Evolutionary conservation across 2,113 vertebrate species (phyloP), one percentile per base, ranked within the genome.

Genomic region (Gambusia holbrooki): DNA sequence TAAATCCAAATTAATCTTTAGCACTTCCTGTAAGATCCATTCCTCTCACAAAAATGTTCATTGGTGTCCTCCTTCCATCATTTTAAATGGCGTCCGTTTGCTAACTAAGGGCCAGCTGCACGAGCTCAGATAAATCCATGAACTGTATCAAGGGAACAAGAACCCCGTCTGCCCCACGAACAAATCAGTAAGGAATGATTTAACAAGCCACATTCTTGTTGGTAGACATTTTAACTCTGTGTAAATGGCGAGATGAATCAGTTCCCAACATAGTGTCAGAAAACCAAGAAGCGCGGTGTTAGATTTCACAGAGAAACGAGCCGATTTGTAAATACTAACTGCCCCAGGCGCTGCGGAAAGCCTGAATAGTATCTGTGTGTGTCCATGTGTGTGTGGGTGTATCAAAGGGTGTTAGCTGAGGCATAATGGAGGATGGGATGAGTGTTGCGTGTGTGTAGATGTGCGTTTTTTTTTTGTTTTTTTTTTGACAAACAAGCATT

Each of bases 401-500:
- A 77, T 90, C 79, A 89, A 89, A 92, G 80, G 62, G 35, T 85
- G 85, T 91, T 85, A 87, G 80, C 83, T 84, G 82, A 85, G 77
- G 77, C 71, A 77, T 30, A 67, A 70, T 82, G 77, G 79, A 77
- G 48, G 82, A 87, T 40, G 60, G 62, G 80, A 80, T 88, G 81
- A 82, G 70, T 40, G 25, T 62, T 85, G 83, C 83, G 70, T 70
- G 27, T 66, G 71, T 74, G 84, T 74, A 40, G 65, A 58, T 75
- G 76, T 87, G 79, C 84, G 72, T 83, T 32, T 62, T 37, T 64
- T 28, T 62, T 64, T n/a, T n/a, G 11, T 62, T 17, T 67, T 28
- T 65, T 73, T 85, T 76, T 64, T 79, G 85, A 91, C 88, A 92
- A 91, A 91, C 89, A 85, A 86, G 91, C 89, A 85, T 91, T 92